Evolutionary conservation across 2,797 vertebrate species (phyloP).

Genomic region (Cuculus canorus): DNA sequence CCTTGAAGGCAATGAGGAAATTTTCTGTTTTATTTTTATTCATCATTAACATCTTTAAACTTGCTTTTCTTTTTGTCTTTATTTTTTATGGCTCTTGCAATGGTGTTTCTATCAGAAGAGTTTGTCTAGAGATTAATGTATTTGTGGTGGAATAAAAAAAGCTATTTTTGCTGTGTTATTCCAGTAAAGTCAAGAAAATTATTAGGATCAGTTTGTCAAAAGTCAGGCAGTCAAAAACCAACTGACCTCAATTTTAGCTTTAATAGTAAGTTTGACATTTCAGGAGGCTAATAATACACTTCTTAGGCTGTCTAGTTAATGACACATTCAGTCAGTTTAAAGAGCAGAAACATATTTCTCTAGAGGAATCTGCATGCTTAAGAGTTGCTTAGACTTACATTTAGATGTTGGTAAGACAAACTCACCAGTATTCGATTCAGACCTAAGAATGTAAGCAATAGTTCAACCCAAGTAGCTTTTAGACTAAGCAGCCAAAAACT

Average conservation of each 20-base stretch:
- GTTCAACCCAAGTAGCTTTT: neutral
- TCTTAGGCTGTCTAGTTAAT: conserved; percentile 19
- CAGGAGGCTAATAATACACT: conserved; percentile 37
- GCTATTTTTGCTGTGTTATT: neutral
- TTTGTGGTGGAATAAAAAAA: neutral
- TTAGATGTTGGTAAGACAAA: neutral
- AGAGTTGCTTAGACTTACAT: neutral
- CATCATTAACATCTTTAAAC: neutral
- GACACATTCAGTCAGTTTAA: neutral
- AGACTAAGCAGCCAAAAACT: neutral
- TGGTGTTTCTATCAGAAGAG: neutral
- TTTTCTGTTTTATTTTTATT: conserved; percentile 44
- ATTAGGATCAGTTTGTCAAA: conserved; percentile 6
- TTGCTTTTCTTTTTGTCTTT: neutral
- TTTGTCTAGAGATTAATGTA: neutral
- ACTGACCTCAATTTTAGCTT: conserved; percentile 3
- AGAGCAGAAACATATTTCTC: neutral
- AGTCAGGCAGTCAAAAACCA: neutral
- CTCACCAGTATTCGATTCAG: neutral
- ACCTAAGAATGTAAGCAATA: neutral
- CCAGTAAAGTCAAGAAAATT: neutral
- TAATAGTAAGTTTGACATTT: conserved; percentile 39
- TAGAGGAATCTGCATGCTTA: neutral
- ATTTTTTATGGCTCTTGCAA: neutral
- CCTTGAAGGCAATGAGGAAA: conserved; percentile 7